These are phyloP conservation scores for Oncorhynchus gorbuscha DNA, from an alignment of 2,113 vertebrate species.

Conservation along the genomic window DNA sequence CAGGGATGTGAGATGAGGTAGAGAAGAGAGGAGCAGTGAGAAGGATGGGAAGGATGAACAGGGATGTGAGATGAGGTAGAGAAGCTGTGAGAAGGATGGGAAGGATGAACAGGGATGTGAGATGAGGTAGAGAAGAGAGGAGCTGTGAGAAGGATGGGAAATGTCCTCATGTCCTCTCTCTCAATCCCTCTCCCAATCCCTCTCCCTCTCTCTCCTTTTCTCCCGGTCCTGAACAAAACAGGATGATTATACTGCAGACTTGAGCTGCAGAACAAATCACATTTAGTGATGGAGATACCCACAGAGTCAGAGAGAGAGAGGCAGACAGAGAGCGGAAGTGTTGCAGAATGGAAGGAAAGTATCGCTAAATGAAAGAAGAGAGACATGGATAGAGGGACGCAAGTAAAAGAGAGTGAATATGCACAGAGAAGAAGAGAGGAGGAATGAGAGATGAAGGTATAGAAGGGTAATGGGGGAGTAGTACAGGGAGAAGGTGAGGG, in stretches of 20 bases:
- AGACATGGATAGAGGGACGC: background rate
- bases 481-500: background rate
- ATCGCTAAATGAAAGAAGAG: slow-evolving; percentile 1
- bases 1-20: no score
- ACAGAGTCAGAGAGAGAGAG: slow-evolving; percentile 53
- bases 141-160: no score
- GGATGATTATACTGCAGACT: slow-evolving; percentile 65
- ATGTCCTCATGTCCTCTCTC: slow-evolving; percentile 28
- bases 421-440: slow-evolving; percentile 12
- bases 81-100: no score
- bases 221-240: slow-evolving; percentile 39
- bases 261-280: slow-evolving; percentile 77
- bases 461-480: background rate
- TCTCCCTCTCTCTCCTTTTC: slow-evolving; percentile 14
- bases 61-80: no score
- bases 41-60: no score
- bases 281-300: slow-evolving; percentile 65
- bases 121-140: no score
- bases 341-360: background rate
- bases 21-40: no score
- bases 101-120: no score
- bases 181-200: background rate
- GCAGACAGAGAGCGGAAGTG: background rate
- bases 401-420: slow-evolving; percentile 20
- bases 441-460: background rate